These are phyloP conservation scores for Peribatodes rhomboidaria DNA, from an alignment of 2,888 invertebrate genomes.

Conservation along the genomic window DNA sequence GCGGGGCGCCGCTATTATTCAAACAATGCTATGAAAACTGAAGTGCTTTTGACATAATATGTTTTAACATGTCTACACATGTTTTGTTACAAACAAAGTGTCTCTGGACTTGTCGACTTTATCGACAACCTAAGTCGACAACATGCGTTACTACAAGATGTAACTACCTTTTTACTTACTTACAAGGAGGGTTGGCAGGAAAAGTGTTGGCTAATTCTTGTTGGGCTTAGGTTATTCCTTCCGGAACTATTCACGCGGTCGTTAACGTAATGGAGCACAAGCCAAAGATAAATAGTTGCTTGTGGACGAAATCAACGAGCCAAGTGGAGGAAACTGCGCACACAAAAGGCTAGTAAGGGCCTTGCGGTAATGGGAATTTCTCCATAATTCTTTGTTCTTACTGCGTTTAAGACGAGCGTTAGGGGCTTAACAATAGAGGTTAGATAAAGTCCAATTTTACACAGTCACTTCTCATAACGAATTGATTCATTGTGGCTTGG, in stretches of 20 bases:
- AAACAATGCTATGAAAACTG: too few species aligned
- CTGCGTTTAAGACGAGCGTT: not conserved
- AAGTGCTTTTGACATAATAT: too few species aligned
- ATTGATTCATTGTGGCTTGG: too few species aligned
- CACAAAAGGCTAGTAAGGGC: slow-evolving; percentile 58
- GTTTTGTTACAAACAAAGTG: too few species aligned
- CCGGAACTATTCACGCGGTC: slow-evolving; percentile 73
- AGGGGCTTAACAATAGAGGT: not conserved
- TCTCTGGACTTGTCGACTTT: too few species aligned
- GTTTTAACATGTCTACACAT: too few species aligned
- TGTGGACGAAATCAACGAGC: slow-evolving; percentile 69
- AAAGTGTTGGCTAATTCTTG: slow-evolving; percentile 61
- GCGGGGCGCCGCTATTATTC: too few species aligned
- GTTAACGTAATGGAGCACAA: slow-evolving; percentile 76
- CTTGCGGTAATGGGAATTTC: slow-evolving; percentile 54
- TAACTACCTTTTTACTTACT: slow-evolving; percentile 20
- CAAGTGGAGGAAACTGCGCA: slow-evolving; percentile 60
- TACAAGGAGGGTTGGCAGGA: slow-evolving; percentile 40
- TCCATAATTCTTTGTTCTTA: slow-evolving; percentile 50
- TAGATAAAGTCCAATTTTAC: not conserved
- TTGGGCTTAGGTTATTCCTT: slow-evolving; percentile 65
- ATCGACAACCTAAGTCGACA: too few species aligned
- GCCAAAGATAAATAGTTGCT: slow-evolving; percentile 74
- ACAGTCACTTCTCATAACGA: too few species aligned
- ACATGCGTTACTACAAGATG: slow-evolving; percentile 44